phyloP scores from a whole-genome alignment of 2,113 vertebrate genomes.

The Scortum barcoo region DNA sequence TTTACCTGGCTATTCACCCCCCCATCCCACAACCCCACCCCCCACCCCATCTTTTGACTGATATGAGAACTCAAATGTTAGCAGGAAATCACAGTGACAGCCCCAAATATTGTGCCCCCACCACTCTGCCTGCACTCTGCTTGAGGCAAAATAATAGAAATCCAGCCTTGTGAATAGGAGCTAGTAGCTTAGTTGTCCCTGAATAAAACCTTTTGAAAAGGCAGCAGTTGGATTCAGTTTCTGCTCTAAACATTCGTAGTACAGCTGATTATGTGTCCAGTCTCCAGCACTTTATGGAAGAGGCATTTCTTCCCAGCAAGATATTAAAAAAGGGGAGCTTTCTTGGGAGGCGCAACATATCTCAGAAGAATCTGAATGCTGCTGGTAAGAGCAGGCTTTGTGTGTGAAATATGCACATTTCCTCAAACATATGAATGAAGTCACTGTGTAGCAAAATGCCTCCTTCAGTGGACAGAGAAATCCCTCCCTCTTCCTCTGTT shows the following conservation, averaged over 20 bases:
- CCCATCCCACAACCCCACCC: too few relatives aligned
- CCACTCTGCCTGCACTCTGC: slow-evolving; percentile 29
- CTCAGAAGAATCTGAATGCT: slow-evolving; percentile 43
- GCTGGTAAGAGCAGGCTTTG: slow-evolving; percentile 66
- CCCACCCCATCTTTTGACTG: slow-evolving; percentile 8
- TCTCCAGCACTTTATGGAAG: slow-evolving; percentile 46
- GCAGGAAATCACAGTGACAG: slow-evolving; percentile 40
- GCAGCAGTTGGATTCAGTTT: slow-evolving; percentile 58
- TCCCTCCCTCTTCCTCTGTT: slow-evolving; percentile 43
- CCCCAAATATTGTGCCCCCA: slow-evolving; percentile 17
- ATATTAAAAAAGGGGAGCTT: slow-evolving; percentile 41
- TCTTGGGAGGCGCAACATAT: slow-evolving; percentile 38
- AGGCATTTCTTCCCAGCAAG: slow-evolving; percentile 37
- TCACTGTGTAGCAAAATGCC: slow-evolving; percentile 58
- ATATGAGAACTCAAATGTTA: slow-evolving; percentile 35
- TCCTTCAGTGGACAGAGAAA: slow-evolving; percentile 42
- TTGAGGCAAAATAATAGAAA: slow-evolving; percentile 12
- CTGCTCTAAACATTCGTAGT: slow-evolving; percentile 46
- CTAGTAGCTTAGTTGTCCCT: slow-evolving; percentile 40
- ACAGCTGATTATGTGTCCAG: slow-evolving; percentile 54
- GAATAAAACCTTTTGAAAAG: slow-evolving; percentile 38
- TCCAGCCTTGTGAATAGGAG: slow-evolving; percentile 47
- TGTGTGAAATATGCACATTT: slow-evolving; percentile 71
- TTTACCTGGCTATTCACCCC: slow-evolving; percentile 49
- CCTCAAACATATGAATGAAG: slow-evolving; percentile 69